A percentile compares a stretch with the other conserved stretches of the same genome.
These are phyloP conservation scores for Serilophus lunatus DNA, from an alignment of 2,113 vertebrate species.

Conservation along the genomic window DNA sequence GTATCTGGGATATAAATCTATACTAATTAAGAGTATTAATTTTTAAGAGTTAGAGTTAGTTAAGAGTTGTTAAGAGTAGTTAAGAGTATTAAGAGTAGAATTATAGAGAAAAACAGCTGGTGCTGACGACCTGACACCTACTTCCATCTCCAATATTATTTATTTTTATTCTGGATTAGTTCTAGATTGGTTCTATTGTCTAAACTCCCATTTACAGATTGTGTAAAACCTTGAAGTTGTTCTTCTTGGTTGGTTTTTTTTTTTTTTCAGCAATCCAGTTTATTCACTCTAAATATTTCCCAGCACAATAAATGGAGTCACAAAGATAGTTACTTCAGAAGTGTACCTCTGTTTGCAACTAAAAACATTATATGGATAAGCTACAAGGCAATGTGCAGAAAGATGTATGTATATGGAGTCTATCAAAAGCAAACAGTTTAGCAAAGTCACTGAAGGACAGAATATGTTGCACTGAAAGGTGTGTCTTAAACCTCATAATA, in stretches of 20 bases:
- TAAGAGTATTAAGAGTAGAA: neutral
- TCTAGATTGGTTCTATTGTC: neutral
- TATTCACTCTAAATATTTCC: neutral
- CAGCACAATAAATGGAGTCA: neutral
- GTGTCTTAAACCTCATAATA: neutral
- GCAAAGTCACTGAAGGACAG: neutral
- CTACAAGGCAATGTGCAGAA: neutral
- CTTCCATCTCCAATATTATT: neutral
- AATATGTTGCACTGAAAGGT: neutral
- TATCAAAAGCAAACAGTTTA: neutral
- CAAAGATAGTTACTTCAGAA: neutral
- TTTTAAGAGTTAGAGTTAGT: too few species aligned
- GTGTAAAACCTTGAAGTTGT: neutral
- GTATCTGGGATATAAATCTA: neutral
- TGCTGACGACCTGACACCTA: neutral
- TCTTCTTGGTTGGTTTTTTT: neutral
- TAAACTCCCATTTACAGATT: neutral
- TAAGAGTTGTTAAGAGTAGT: too few species aligned
- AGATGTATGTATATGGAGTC: neutral
- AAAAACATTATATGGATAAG: neutral
- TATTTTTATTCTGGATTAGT: neutral
- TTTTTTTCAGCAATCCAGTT: neutral
- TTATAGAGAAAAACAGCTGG: neutral
- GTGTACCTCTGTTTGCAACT: neutral
- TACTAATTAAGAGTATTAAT: neutral